A percentile compares a stretch with the other conserved stretches of the same genome.
These are phyloP conservation scores for Drosophila prosaltans DNA, from an alignment of 1,140 invertebrate genomes.

Conservation along the genomic window DNA sequence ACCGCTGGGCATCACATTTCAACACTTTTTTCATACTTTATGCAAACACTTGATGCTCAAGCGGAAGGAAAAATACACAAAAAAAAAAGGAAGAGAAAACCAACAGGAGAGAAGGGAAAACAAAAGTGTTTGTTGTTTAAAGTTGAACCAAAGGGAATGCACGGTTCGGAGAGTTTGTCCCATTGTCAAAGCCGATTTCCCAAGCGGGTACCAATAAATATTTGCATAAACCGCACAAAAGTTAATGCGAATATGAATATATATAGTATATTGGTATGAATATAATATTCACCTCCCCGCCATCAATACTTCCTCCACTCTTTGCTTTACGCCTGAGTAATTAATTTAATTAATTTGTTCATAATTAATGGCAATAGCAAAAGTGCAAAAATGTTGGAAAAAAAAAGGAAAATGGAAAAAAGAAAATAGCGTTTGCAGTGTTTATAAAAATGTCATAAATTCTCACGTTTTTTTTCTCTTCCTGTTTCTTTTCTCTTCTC, in stretches of 20 bases:
- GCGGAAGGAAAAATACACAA: constrained; percentile 12
- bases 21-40: constrained; percentile 18
- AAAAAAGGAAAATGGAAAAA: constrained; percentile 11
- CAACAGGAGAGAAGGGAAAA: background rate
- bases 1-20: constrained; percentile 31
- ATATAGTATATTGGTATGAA: background rate
- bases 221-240: constrained; percentile 56
- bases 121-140: constrained; percentile 45
- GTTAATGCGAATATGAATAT: constrained; percentile 22
- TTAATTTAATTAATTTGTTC: constrained; percentile 71
- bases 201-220: constrained; percentile 53
- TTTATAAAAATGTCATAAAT: constrained; percentile 61
- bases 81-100: constrained; percentile 5
- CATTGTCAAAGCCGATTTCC: constrained; percentile 39
- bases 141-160: constrained; percentile 50
- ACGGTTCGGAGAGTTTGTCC: constrained; percentile 27
- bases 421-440: constrained; percentile 10
- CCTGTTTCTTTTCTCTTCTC: constrained; percentile 4
- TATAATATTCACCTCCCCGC: background rate
- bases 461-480: constrained; percentile 12
- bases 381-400: constrained; percentile 43
- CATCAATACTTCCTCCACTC: constrained; percentile 13
- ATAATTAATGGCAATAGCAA: constrained; percentile 61
- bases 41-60: constrained; percentile 9
- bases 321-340: constrained; percentile 52